Percentiles rank a stretch among this genome's conserved stretches.
Conservation (phyloP, 92 coral and sea anemone species). For the Parazoanthus swiftii region DNA sequence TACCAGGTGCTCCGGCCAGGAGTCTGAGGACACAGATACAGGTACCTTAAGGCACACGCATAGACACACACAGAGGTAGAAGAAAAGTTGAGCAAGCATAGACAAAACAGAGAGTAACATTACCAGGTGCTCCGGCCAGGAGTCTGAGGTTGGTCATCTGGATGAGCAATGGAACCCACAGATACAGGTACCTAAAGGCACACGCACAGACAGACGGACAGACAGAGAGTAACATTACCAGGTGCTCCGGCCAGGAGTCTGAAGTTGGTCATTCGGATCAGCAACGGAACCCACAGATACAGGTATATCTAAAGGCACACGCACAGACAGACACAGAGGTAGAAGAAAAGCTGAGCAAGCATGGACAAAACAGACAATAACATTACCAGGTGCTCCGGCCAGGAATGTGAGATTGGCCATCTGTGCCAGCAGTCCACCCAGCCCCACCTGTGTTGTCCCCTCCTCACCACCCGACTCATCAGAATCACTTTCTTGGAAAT, state of each 20-base stretch:
- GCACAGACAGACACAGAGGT: too few relatives aligned
- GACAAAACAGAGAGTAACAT: too few relatives aligned
- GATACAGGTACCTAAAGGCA: too few relatives aligned
- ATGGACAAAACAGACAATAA: neutral
- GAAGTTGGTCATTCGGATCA: conserved; percentile 74
- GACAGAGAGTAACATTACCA: too few relatives aligned
- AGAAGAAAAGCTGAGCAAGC: neutral
- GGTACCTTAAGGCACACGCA: too few relatives aligned
- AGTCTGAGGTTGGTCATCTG: conserved; percentile 74
- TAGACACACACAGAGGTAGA: too few relatives aligned
- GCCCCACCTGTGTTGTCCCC: conserved; percentile 64
- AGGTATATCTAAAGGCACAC: too few relatives aligned
- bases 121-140: neutral
- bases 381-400: conserved; percentile 68
- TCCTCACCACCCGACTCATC: conserved; percentile 54
- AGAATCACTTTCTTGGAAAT: conserved; percentile 66
- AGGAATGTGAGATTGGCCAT: conserved; percentile 77
- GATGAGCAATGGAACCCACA: conserved; percentile 33
- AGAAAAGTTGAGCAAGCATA: too few relatives aligned
- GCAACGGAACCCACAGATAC: neutral
- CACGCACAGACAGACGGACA: too few relatives aligned
- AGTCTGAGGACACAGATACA: conserved; percentile 35
- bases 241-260: conserved; percentile 27
- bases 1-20: neutral
- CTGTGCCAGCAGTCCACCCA: conserved; percentile 71